A percentile compares a stretch with the other conserved stretches of the same genome.
Evolutionary conservation across 1,140 invertebrate genomes (phyloP).

Genomic region (Periplaneta americana): DNA sequence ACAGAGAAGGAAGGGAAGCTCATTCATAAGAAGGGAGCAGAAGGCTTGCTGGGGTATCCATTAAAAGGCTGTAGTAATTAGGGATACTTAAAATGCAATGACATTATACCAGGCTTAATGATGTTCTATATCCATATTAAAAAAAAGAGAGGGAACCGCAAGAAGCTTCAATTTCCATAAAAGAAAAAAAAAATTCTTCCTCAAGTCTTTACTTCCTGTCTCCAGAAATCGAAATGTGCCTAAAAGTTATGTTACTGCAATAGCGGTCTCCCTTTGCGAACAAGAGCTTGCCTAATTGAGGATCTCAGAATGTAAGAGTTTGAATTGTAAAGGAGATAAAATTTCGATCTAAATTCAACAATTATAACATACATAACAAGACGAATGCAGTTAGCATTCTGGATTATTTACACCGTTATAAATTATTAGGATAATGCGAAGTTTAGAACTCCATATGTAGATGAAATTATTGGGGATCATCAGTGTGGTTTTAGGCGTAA

Average conservation of each 20-base stretch:
- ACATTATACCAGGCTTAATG: not conserved
- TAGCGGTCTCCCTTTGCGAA: not conserved
- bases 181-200: too few relatives aligned
- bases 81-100: not conserved
- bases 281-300: too few relatives aligned
- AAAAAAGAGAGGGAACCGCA: not conserved
- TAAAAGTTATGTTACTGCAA: not conserved
- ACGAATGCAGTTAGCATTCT: too few relatives aligned
- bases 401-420: too few relatives aligned
- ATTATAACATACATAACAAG: too few relatives aligned
- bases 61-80: not conserved
- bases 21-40: not conserved
- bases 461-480: too few relatives aligned
- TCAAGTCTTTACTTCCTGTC: not conserved
- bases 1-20: not conserved
- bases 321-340: too few relatives aligned
- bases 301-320: too few relatives aligned
- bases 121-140: not conserved
- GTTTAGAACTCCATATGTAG: too few relatives aligned
- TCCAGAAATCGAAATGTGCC: not conserved
- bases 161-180: not conserved
- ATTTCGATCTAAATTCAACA: too few relatives aligned
- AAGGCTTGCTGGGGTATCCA: not conserved
- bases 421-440: too few relatives aligned
- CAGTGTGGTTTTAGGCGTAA: too few relatives aligned